A percentile compares a stretch with the other conserved stretches of the same genome.
Conservation (phyloP, 1,140 invertebrate genomes). For the Dryas iulia region DNA sequence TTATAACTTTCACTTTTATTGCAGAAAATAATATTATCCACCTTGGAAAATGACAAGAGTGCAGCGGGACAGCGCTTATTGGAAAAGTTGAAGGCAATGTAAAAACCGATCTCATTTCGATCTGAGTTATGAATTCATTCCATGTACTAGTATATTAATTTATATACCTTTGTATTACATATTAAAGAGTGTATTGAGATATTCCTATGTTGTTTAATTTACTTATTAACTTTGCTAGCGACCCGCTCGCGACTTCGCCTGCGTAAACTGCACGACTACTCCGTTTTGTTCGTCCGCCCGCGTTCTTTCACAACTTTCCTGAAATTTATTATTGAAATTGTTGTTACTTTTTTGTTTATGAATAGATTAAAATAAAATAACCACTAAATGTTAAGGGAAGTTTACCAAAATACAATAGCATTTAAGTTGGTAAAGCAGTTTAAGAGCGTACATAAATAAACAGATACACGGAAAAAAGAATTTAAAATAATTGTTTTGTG, state of each 20-base stretch:
- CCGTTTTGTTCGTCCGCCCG: no score
- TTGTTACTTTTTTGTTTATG: no score
- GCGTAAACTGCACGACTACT: no score
- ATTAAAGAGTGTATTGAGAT: background rate
- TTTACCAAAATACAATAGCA: no score
- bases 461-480: no score
- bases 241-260: background rate
- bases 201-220: background rate
- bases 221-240: background rate
- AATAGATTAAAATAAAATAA: no score
- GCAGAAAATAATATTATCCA: constrained; percentile 31
- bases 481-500: no score
- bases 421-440: no score
- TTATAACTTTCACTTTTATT: constrained; percentile 18
- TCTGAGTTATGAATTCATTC: background rate
- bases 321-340: no score
- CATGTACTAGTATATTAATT: background rate
- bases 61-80: background rate
- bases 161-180: background rate
- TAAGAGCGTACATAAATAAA: no score
- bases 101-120: background rate
- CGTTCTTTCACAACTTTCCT: no score
- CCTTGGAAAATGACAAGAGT: constrained; percentile 23
- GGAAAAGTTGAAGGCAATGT: constrained; percentile 12
- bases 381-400: no score